These are phyloP conservation scores for Chirona hameri DNA, from an alignment of 2,888 invertebrate genomes.

Conservation along the genomic window DNA sequence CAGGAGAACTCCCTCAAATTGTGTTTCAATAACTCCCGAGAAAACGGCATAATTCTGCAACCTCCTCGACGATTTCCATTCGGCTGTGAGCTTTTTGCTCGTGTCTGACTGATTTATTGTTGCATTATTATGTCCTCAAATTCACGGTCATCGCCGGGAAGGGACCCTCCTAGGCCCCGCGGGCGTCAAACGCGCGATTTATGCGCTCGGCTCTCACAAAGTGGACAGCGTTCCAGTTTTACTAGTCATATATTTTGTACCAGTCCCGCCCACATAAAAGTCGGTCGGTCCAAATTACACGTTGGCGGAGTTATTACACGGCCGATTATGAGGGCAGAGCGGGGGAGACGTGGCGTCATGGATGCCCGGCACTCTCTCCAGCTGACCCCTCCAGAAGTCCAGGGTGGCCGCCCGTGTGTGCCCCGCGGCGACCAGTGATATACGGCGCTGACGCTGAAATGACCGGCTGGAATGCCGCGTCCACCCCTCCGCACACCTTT, in stretches of 20 bases:
- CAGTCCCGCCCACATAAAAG: neutral
- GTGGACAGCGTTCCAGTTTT: conserved; percentile 12
- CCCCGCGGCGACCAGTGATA: neutral
- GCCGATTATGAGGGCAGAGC: conserved; percentile 5
- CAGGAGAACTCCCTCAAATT: neutral
- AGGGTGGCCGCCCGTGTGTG: neutral
- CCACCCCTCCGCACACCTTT: neutral
- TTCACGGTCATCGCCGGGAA: neutral
- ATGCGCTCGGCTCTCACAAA: neutral
- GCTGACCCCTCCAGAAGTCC: neutral
- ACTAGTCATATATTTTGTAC: conserved; percentile 8
- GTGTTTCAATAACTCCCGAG: neutral
- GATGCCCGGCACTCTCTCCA: neutral
- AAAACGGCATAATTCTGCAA: neutral
- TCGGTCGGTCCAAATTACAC: neutral
- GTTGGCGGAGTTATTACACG: conserved; percentile 4
- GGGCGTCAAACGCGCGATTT: neutral
- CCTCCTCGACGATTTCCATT: neutral
- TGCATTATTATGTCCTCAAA: conserved; percentile 24
- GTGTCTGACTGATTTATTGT: neutral
- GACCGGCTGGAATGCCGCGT: neutral
- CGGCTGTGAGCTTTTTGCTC: neutral
- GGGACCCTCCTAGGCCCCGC: neutral
- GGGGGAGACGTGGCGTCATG: neutral
- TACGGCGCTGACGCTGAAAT: neutral